phyloP scores from a whole-genome alignment of 1,140 invertebrate genomes.

The Centruroides vittatus region DNA sequence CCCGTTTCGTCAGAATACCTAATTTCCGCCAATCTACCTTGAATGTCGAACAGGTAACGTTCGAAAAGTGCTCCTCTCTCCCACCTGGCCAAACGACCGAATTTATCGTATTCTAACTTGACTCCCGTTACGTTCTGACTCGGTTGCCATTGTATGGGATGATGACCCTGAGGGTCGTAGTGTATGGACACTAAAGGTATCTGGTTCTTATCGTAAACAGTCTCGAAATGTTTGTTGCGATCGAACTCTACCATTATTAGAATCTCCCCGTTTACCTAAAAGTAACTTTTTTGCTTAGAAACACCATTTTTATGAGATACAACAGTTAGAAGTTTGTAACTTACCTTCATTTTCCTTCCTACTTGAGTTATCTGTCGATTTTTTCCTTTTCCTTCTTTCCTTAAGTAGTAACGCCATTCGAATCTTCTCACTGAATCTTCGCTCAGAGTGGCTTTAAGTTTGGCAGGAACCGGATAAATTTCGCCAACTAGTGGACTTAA shows the following conservation, averaged over 20 bases:
- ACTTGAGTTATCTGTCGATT: constrained; percentile 8
- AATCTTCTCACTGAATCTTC: constrained; percentile 81
- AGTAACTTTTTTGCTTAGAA: neutral
- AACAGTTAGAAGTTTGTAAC: neutral
- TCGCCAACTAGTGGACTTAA: constrained; percentile 13
- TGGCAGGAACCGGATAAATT: constrained; percentile 62
- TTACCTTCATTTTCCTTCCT: constrained; percentile 12
- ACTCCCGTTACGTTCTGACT: constrained; percentile 26
- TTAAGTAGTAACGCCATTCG: constrained; percentile 70
- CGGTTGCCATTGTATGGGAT: constrained; percentile 43
- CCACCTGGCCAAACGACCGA: constrained; percentile 82
- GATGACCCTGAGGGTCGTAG: constrained; percentile 69
- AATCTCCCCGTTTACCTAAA: constrained; percentile 44
- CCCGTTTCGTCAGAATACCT: constrained; percentile 56
- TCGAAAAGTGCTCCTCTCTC: constrained; percentile 74
- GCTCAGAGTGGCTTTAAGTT: constrained; percentile 71
- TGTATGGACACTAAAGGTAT: constrained; percentile 65
- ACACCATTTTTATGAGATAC: neutral
- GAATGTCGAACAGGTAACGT: constrained; percentile 69
- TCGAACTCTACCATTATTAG: constrained; percentile 80
- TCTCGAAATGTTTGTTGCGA: constrained; percentile 68
- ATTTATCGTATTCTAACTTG: constrained; percentile 36
- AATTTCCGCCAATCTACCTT: constrained; percentile 68
- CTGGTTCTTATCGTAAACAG: constrained; percentile 67
- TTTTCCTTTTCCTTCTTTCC: constrained; percentile 21